Conservation (phyloP, 2,797 vertebrate genomes). For the Poecilia gillii region DNA sequence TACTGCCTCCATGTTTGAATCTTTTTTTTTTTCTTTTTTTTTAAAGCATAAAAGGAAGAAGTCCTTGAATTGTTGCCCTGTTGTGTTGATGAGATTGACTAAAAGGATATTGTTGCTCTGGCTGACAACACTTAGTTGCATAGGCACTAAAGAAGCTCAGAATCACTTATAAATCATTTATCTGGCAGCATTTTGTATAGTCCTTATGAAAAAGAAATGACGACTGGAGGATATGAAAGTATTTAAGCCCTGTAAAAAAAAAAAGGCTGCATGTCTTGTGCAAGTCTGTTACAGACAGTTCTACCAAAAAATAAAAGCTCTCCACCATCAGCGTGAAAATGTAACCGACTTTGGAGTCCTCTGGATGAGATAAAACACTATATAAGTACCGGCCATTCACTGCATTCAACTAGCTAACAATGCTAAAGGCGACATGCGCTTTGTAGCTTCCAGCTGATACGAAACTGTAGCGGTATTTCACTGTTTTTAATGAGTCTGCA, state of each 20-base stretch:
- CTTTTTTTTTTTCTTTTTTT: neutral
- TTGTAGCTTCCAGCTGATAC: neutral
- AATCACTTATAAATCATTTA: neutral
- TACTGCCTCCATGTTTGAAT: neutral
- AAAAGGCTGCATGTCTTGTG: neutral
- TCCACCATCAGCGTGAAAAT: neutral
- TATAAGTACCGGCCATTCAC: neutral
- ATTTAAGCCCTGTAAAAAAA: neutral
- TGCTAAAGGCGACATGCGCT: neutral
- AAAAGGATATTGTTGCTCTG: neutral
- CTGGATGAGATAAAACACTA: neutral
- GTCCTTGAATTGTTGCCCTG: neutral
- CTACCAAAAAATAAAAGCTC: neutral
- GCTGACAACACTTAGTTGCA: neutral
- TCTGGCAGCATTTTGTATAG: neutral
- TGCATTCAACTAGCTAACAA: neutral
- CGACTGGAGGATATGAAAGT: neutral
- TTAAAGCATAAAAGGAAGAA: neutral
- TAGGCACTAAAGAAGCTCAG: neutral
- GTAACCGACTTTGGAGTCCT: neutral
- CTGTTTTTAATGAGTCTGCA: neutral
- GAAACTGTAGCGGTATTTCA: neutral
- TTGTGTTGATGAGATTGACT: neutral
- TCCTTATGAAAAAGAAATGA: neutral
- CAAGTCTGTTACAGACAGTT: neutral